These are phyloP conservation scores for Hydraecia micacea DNA, from an alignment of 2,888 invertebrate species.

Conservation along the genomic window DNA sequence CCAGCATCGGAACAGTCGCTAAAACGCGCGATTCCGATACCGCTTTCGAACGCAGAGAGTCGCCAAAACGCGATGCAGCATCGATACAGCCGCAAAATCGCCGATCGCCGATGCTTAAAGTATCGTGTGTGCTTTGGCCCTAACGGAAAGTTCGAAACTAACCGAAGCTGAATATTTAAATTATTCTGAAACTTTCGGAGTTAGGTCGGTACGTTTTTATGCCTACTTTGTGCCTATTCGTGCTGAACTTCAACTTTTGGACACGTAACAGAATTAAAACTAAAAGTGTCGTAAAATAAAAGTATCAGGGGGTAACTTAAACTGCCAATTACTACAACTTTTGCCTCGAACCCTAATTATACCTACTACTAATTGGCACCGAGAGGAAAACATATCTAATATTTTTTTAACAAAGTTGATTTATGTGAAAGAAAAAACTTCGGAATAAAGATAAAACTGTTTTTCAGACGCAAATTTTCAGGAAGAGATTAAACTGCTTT, in stretches of 20 bases:
- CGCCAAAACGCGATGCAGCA: too few species aligned
- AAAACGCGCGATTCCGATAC: too few species aligned
- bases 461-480: conserved; percentile 32
- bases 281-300: conserved; percentile 16
- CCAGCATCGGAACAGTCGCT: too few species aligned
- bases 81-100: too few species aligned
- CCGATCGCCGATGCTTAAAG: too few species aligned
- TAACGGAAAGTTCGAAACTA: neutral
- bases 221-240: neutral
- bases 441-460: conserved; percentile 37
- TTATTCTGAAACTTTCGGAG: neutral
- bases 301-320: neutral
- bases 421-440: conserved; percentile 23
- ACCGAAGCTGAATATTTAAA: conserved; percentile 8
- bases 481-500: conserved; percentile 19
- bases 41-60: too few species aligned
- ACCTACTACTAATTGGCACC: conserved; percentile 16
- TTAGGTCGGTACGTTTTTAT: too few species aligned
- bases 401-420: conserved; percentile 21
- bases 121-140: too few species aligned
- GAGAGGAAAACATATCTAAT: conserved; percentile 4
- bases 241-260: neutral
- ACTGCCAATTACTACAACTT: conserved; percentile 11
- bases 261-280: neutral
- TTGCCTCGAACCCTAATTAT: neutral